Evolutionary conservation across 2,888 invertebrate species (phyloP).

Genomic region (Microplitis deprimator): DNA sequence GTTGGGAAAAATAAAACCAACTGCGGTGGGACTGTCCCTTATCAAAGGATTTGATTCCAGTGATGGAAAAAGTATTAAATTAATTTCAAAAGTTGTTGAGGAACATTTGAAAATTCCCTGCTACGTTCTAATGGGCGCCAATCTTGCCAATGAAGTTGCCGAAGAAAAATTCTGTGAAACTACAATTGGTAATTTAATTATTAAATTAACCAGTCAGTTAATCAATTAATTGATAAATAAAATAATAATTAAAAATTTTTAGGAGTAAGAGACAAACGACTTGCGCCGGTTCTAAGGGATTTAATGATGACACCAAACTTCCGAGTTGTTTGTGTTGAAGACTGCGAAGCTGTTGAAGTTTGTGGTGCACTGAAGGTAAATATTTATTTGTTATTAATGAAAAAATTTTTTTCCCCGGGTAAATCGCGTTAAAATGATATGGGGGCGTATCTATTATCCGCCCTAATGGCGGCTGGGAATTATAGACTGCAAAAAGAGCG

Average conservation of each 20-base stretch:
- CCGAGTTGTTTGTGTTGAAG: conserved; percentile 77
- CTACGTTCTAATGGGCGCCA: conserved; percentile 81
- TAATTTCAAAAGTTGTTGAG: conserved; percentile 77
- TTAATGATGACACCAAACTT: conserved; percentile 79
- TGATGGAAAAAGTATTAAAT: conserved; percentile 73
- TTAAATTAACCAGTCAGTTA: background rate
- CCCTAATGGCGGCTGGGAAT: too few species aligned
- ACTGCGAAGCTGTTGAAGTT: conserved; percentile 79
- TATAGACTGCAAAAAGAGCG: too few species aligned
- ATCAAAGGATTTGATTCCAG: conserved; percentile 76
- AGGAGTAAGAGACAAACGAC: conserved; percentile 71
- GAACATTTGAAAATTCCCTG: conserved; percentile 75
- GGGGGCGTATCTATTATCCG: too few species aligned
- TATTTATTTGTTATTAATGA: background rate
- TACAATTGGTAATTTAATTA: conserved; percentile 72
- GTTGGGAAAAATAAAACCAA: conserved; percentile 75
- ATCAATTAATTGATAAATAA: conserved; percentile 16
- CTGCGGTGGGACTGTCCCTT: conserved; percentile 77
- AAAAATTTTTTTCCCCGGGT: too few species aligned
- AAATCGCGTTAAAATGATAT: too few species aligned
- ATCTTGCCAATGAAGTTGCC: conserved; percentile 80
- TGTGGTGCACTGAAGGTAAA: conserved; percentile 77
- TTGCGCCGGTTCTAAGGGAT: conserved; percentile 75
- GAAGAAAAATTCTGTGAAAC: conserved; percentile 80
- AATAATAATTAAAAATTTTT: conserved; percentile 18